Conservation (phyloP, 2,888 invertebrate genomes). For the Hemaris fuciformis region DNA sequence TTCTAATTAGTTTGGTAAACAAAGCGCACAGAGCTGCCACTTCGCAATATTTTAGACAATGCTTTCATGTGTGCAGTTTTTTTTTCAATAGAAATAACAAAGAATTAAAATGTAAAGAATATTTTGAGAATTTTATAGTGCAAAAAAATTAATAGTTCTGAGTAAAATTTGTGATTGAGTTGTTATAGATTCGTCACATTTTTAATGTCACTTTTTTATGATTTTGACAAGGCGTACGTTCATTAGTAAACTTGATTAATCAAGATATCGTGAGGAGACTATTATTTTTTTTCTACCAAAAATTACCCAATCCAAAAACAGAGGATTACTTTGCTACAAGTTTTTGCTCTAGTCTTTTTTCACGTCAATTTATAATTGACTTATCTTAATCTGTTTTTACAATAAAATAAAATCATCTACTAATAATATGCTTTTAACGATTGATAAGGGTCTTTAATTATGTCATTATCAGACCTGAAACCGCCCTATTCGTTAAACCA, state of each 20-base stretch:
- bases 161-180: neutral
- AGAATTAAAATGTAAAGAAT: neutral
- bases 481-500: no score
- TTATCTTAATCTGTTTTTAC: no score
- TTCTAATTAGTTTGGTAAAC: constrained; percentile 5
- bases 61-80: neutral
- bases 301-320: neutral
- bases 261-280: neutral
- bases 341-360: no score
- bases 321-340: no score
- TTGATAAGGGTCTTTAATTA: no score
- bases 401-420: no score
- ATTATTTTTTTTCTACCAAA: neutral
- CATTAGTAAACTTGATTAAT: neutral
- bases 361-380: no score
- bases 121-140: neutral
- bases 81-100: neutral
- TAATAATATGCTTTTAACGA: no score
- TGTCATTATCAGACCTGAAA: no score
- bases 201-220: neutral
- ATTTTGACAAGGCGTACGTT: neutral
- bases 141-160: neutral
- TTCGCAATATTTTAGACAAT: neutral
- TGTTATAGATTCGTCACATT: neutral
- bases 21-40: neutral